These are phyloP conservation scores for Idris sp. DNA, from an alignment of 1,140 invertebrate genomes.

Conservation along the genomic window DNA sequence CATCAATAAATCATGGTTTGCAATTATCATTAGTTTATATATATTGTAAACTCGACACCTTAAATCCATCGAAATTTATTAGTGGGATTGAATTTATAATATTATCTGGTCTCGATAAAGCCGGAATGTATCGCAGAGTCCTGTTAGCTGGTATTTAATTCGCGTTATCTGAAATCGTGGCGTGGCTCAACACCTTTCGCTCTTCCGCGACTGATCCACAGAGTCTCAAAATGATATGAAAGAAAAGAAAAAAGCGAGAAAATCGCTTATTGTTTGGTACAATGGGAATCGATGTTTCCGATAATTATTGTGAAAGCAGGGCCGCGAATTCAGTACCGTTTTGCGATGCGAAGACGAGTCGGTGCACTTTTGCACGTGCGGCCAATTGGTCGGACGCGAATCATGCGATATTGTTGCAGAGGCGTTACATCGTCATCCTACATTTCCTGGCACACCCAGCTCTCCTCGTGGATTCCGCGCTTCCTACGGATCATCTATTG, in stretches of 20 bases:
- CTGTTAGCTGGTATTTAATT: slow-evolving; percentile 49
- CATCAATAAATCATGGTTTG: no score
- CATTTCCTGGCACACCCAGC: slow-evolving; percentile 62
- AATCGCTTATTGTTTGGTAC: slow-evolving; percentile 37
- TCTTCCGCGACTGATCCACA: slow-evolving; percentile 3
- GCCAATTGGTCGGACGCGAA: slow-evolving; percentile 11
- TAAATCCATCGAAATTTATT: slow-evolving; percentile 49
- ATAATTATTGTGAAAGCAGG: slow-evolving; percentile 58
- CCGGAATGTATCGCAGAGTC: slow-evolving; percentile 37
- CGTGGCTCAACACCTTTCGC: no score
- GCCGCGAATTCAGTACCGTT: slow-evolving; percentile 2
- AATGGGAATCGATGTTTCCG: slow-evolving; percentile 19
- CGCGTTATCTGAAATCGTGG: slow-evolving; percentile 27
- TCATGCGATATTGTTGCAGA: slow-evolving; percentile 49
- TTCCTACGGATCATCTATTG: slow-evolving; percentile 59
- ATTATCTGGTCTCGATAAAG: slow-evolving; percentile 48
- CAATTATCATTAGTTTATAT: no score
- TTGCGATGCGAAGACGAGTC: no score
- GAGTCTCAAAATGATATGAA: no score
- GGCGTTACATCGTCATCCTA: slow-evolving; percentile 58
- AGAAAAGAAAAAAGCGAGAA: slow-evolving; percentile 18
- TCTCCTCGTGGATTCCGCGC: slow-evolving; percentile 50
- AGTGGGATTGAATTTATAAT: slow-evolving; percentile 44
- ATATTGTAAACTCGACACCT: slow-evolving; percentile 40
- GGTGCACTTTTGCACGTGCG: no score